Conservation (phyloP, 2,888 invertebrate genomes). For the Volucella inflata region DNA sequence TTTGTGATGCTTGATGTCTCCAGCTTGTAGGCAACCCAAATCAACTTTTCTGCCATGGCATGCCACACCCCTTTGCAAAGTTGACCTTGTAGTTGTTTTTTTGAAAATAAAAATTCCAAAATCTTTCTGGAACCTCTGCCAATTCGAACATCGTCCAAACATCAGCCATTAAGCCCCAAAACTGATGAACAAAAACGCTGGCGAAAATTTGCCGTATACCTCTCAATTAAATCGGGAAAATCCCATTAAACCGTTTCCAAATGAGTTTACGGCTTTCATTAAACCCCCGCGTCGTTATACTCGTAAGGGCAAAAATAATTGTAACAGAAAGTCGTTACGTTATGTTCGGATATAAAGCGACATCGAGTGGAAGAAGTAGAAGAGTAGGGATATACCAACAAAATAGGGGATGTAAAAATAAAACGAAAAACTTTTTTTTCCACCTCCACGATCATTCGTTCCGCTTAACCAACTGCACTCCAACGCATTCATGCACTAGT, state of each 20-base stretch:
- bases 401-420: not conserved
- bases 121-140: too few species aligned
- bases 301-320: constrained; percentile 66
- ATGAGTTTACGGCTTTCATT: constrained; percentile 72
- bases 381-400: not conserved
- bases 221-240: constrained; percentile 63
- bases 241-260: constrained; percentile 70
- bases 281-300: constrained; percentile 41
- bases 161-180: not conserved
- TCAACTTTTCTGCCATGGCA: too few species aligned
- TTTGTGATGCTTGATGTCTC: too few species aligned
- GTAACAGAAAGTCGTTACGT: constrained; percentile 55
- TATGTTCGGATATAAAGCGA: constrained; percentile 1
- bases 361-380: constrained; percentile 4
- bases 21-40: too few species aligned
- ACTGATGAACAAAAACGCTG: constrained; percentile 4
- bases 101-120: too few species aligned
- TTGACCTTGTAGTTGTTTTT: too few species aligned
- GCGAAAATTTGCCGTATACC: constrained; percentile 45
- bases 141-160: too few species aligned
- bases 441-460: constrained; percentile 64
- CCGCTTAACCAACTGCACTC: constrained; percentile 62
- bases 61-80: too few species aligned
- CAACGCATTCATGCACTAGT: constrained; percentile 34
- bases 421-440: constrained; percentile 31